These are phyloP conservation scores for Oreonectes daqikongensis DNA, from an alignment of 2,797 vertebrate species.

Conservation along the genomic window DNA sequence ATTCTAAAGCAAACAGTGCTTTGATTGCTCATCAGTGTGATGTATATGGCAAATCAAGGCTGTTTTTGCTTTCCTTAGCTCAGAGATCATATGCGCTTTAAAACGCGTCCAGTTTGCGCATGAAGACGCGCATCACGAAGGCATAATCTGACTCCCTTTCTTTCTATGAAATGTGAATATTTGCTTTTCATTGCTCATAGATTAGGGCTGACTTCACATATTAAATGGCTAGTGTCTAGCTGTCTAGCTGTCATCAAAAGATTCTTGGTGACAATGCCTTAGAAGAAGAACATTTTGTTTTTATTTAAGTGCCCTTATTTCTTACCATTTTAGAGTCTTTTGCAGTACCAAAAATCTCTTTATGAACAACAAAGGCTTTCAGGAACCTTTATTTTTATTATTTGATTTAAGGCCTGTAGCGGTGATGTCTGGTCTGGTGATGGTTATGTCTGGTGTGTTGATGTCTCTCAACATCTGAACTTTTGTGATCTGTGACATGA, in stretches of 20 bases:
- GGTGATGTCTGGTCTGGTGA: no score
- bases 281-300: no score
- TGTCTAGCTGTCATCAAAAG: no score
- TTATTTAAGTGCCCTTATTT: no score
- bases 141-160: constrained; percentile 66
- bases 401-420: background rate
- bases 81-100: constrained; percentile 75
- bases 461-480: no score
- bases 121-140: constrained; percentile 70
- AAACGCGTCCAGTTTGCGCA: constrained; percentile 76
- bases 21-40: constrained; percentile 81
- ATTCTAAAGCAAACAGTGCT: constrained; percentile 73
- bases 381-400: background rate
- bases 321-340: no score
- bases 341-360: no score
- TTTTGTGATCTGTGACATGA: background rate
- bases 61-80: constrained; percentile 63
- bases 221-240: background rate
- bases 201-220: constrained; percentile 16
- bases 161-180: constrained; percentile 62
- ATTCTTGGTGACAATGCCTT: no score
- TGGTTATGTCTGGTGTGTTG: no score
- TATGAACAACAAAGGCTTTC: no score
- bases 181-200: constrained; percentile 47
- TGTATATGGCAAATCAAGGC: constrained; percentile 71